phyloP scores from a whole-genome alignment of 2,113 vertebrate species.

The Zootoca vivipara region DNA sequence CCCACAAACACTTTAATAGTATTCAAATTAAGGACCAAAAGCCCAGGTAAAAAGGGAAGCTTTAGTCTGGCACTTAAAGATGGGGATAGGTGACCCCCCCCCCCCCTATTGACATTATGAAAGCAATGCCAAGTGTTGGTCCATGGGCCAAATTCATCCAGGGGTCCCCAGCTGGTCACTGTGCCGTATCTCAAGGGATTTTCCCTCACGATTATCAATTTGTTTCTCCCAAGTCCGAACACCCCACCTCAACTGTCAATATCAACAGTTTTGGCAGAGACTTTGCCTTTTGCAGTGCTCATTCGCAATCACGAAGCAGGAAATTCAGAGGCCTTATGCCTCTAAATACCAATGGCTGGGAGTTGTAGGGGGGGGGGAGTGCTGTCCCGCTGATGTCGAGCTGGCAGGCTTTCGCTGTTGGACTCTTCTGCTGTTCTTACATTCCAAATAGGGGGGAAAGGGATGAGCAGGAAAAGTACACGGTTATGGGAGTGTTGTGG shows the following conservation, averaged over 20 bases:
- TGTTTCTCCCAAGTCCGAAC: background rate
- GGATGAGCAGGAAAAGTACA: background rate
- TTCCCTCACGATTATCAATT: background rate
- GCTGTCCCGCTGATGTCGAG: no score
- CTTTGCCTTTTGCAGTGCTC: background rate
- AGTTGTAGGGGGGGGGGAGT: no score
- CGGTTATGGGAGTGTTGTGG: background rate
- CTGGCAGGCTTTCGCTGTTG: no score
- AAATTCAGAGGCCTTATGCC: no score
- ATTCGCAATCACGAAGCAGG: background rate
- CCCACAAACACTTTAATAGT: no score
- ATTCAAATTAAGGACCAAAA: no score
- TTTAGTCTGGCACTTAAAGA: no score
- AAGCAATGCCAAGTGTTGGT: background rate
- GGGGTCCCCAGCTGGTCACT: background rate
- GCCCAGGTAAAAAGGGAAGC: no score
- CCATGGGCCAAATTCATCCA: background rate
- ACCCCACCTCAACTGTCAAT: background rate
- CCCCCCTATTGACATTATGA: constrained; percentile 4
- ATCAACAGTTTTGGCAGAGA: background rate
- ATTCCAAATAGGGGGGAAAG: background rate
- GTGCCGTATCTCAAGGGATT: no score
- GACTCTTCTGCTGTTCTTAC: no score
- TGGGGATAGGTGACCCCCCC: no score
- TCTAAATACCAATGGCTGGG: no score